These are phyloP conservation scores for Amblyopsis hoosieri DNA, from an alignment of 2,797 vertebrate genomes.

Conservation along the genomic window DNA sequence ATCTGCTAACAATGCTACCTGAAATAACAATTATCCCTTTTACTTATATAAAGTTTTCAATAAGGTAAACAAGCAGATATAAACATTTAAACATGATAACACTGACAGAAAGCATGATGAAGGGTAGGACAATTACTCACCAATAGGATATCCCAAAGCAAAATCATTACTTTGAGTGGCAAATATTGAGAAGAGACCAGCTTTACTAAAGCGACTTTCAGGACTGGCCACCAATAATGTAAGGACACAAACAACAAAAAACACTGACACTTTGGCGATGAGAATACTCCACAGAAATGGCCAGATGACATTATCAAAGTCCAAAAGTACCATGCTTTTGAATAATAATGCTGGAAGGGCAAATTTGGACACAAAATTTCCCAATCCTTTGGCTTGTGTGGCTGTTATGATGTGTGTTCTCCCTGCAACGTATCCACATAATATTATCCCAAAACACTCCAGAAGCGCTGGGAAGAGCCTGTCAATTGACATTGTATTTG, in stretches of 20 bases:
- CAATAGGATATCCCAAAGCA: conserved; percentile 96
- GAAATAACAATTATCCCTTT: not conserved
- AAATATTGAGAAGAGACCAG: conserved; percentile 95
- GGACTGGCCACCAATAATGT: conserved; percentile 89
- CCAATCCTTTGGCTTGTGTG: conserved; percentile 93
- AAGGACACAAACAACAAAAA: conserved; percentile 86
- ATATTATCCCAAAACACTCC: conserved; percentile 96
- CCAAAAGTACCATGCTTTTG: conserved; percentile 97
- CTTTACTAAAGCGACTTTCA: conserved; percentile 89
- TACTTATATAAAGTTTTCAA: not conserved
- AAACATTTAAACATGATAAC: conserved; percentile 1
- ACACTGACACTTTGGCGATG: conserved; percentile 91
- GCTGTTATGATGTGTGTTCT: conserved; percentile 89
- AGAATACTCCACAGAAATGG: conserved; percentile 93
- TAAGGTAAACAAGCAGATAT: not conserved
- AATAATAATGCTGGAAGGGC: conserved; percentile 94
- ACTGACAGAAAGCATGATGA: not conserved
- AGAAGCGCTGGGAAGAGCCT: conserved; percentile 92
- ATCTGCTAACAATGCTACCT: not conserved
- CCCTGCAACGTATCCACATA: conserved; percentile 94
- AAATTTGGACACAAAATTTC: conserved; percentile 97
- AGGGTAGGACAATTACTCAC: conserved; percentile 71
- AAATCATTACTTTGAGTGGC: conserved; percentile 99
- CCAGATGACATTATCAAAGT: conserved; percentile 94
- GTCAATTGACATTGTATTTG: conserved; percentile 87